Evolutionary conservation across 1,140 invertebrate genomes (phyloP).

Genomic region (Berghia stephanieae): DNA sequence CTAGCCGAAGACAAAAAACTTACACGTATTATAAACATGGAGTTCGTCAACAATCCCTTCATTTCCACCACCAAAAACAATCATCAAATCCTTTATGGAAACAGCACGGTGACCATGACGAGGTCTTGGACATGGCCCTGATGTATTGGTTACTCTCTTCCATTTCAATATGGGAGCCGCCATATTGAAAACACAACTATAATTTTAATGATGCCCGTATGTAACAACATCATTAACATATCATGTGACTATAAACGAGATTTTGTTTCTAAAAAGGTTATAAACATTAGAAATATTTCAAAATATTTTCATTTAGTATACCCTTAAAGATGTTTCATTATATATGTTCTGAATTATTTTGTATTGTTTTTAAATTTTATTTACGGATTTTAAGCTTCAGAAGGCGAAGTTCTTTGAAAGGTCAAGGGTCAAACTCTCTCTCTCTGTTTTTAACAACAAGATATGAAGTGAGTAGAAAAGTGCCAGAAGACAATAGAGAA

Average conservation of each 20-base stretch:
- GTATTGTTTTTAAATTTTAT: no score
- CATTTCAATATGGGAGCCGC: constrained; percentile 91
- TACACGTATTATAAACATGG: constrained; percentile 97
- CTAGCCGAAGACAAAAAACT: constrained; percentile 43
- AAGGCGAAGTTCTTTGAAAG: no score
- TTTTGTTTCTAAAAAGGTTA: no score
- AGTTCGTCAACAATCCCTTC: constrained; percentile 99
- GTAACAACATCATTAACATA: constrained; percentile 41
- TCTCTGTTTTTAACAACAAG: no score
- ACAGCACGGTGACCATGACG: constrained; percentile 98
- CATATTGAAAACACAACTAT: constrained; percentile 66
- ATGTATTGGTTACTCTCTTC: constrained; percentile 93
- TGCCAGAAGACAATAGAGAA: no score
- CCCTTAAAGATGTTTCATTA: no score
- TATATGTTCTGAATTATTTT: no score
- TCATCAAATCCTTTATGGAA: constrained; percentile 98
- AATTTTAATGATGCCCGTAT: constrained; percentile 42
- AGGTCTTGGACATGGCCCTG: constrained; percentile 84
- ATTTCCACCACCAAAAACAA: constrained; percentile 99
- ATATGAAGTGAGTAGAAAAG: no score
- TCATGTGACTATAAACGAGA: constrained; percentile 37
- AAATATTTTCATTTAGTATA: no score
- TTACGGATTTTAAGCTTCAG: no score
- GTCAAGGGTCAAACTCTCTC: no score
- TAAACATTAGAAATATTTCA: no score